A percentile compares a stretch with the other conserved stretches of the same genome.
These are phyloP conservation scores for Lacerta bilineata DNA, from an alignment of 2,797 vertebrate species.

Conservation along the genomic window DNA sequence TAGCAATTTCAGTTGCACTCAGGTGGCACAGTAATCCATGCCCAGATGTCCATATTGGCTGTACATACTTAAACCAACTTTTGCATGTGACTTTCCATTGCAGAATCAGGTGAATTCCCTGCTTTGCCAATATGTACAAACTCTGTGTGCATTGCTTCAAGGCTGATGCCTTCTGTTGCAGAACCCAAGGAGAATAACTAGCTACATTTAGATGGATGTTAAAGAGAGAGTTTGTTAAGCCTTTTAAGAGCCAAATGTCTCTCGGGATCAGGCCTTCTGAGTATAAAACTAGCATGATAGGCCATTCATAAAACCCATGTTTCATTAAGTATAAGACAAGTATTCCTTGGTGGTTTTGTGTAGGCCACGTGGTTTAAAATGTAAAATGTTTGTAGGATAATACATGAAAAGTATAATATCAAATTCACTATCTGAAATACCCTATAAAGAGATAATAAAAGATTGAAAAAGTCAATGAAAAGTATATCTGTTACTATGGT, in stretches of 20 bases:
- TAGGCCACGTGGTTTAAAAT: slow-evolving; percentile 62
- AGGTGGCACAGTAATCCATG: not conserved
- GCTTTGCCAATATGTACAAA: not conserved
- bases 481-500: slow-evolving; percentile 68
- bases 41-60: not conserved
- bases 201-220: not conserved
- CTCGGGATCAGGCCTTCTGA: slow-evolving; percentile 23
- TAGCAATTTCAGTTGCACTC: not conserved
- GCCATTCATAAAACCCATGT: slow-evolving; percentile 54
- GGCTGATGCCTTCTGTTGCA: not conserved
- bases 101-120: slow-evolving; percentile 8
- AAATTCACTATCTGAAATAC: slow-evolving; percentile 74
- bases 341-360: slow-evolving; percentile 62
- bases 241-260: slow-evolving; percentile 17
- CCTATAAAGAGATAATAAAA: slow-evolving; percentile 76
- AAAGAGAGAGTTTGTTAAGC: slow-evolving; percentile 13
- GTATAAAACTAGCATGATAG: slow-evolving; percentile 42
- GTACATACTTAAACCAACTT: not conserved
- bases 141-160: not conserved
- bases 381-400: slow-evolving; percentile 71
- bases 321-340: slow-evolving; percentile 61
- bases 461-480: slow-evolving; percentile 70
- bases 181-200: slow-evolving; percentile 1
- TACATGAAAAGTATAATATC: slow-evolving; percentile 28
- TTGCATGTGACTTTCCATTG: not conserved